phyloP scores from a whole-genome alignment of 2,797 vertebrate genomes.

The Amniataba percoides region DNA sequence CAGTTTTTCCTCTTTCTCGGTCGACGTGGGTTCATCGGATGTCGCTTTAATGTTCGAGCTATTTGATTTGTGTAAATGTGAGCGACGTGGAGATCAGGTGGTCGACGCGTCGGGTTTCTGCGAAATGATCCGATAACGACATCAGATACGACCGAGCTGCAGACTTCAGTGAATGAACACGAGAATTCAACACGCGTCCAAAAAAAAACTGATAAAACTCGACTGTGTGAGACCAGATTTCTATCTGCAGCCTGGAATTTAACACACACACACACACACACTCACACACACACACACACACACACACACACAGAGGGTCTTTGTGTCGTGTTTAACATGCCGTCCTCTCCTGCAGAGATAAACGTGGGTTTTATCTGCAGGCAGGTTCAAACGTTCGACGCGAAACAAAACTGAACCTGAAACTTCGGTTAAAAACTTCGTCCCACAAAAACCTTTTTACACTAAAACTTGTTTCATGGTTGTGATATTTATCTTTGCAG shows the following conservation, averaged over 20 bases:
- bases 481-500: too few species aligned
- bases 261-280: background rate
- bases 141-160: slow-evolving; percentile 5
- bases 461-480: too few species aligned
- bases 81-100: slow-evolving; percentile 1
- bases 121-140: slow-evolving; percentile 24
- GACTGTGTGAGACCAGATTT: slow-evolving; percentile 18
- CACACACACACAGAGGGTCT: slow-evolving; percentile 35
- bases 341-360: background rate
- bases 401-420: background rate
- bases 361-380: slow-evolving; percentile 43
- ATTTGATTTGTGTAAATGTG: background rate
- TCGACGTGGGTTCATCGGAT: background rate
- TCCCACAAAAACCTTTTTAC: background rate
- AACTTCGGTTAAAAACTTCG: background rate
- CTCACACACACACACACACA: background rate
- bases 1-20: too few species aligned
- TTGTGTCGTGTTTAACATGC: slow-evolving; percentile 41
- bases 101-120: background rate
- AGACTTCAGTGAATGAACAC: slow-evolving; percentile 1
- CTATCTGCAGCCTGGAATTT: slow-evolving; percentile 35
- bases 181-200: slow-evolving; percentile 11
- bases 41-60: background rate
- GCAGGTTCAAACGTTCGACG: background rate
- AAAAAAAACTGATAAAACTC: slow-evolving; percentile 23